A percentile compares a stretch with the other conserved stretches of the same genome.
These are phyloP conservation scores for Eclectus roratus DNA, from an alignment of 2,113 vertebrate species.

Conservation along the genomic window DNA sequence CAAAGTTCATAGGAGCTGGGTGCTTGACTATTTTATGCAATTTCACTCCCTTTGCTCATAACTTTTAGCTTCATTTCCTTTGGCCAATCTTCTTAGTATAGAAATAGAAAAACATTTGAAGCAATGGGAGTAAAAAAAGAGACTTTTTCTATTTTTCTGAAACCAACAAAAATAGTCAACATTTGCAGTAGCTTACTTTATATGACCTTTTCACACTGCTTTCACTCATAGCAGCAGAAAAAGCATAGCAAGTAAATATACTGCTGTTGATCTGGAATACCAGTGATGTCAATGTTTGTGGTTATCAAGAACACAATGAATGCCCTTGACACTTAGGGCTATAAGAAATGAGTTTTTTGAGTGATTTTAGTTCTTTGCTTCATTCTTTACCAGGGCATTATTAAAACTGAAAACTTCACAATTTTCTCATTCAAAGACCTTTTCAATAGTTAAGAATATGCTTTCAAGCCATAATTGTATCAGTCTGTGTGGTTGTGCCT, in stretches of 20 bases:
- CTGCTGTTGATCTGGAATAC: constrained; percentile 54
- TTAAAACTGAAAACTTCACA: constrained; percentile 70
- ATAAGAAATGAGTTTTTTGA: constrained; percentile 42
- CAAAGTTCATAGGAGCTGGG: background rate
- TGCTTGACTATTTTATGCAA: background rate
- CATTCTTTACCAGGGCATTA: constrained; percentile 60
- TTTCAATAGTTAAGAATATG: constrained; percentile 71
- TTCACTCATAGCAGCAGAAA: constrained; percentile 42
- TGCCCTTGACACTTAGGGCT: constrained; percentile 51
- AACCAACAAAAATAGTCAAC: constrained; percentile 13
- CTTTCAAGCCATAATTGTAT: constrained; percentile 72
- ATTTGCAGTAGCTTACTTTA: constrained; percentile 29
- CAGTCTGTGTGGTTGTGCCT: constrained; percentile 49
- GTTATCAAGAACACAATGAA: constrained; percentile 54
- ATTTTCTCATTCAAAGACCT: constrained; percentile 70
- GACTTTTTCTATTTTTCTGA: background rate
- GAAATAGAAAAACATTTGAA: background rate
- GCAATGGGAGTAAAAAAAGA: background rate
- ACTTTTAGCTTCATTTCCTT: background rate
- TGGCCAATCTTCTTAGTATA: background rate
- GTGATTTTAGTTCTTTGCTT: constrained; percentile 67
- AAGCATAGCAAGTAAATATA: constrained; percentile 22
- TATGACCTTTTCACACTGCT: constrained; percentile 51
- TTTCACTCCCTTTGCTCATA: background rate
- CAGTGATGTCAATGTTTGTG: constrained; percentile 29